Evolutionary conservation across 2,113 vertebrate genomes (phyloP), one percentile per base, ranked within the genome.

Genomic region (Corythornis cristatus): DNA sequence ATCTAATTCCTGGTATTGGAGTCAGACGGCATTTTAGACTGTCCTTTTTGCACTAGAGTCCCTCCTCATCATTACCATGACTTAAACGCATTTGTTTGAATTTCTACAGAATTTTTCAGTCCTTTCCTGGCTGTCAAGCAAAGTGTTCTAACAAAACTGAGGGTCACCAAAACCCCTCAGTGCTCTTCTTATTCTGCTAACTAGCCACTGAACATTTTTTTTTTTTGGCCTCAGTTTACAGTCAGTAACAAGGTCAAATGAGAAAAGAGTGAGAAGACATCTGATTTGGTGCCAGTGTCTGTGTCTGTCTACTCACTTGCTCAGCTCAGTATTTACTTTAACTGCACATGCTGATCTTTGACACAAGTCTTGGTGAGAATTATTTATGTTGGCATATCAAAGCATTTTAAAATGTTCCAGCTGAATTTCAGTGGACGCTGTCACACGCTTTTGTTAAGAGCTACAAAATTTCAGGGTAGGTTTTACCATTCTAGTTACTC

Each of bases 361-460:
- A 91, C 88, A 93, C 28, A 58, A 95, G 60, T 28, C 72, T 88
- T 62, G 46, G 85, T 74, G 64, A 96, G 90, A 95, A 94, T 83
- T 96, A 88, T 89, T 96, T 96, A 89, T 88, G 58, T 91, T 96
- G 88, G 75, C 93, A 35, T 86, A 86, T 87, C 72, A 91, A 95
- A 93, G 83, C 37, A 74, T 74, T 57, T 26, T 0, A 80, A 91
- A 95, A 95, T 88, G 46, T 88, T 88, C 75, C 85, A 88, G 72
- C 65, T 89, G 64, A 95, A 86, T 88, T 70, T 67, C 37, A 37
- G 75, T 88, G 82, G 71, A 89, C 79, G 58, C 31, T 88, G 67
- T 79, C 64, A 76, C 54, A 89, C 53, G 46, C 23, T 79, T 93
- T 82, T 66, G 61, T 91, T 83, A 94, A 86, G 50, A 91, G 87